Evolutionary conservation across 2,797 vertebrate species (phyloP).

Genomic region (Phoebastria nigripes): DNA sequence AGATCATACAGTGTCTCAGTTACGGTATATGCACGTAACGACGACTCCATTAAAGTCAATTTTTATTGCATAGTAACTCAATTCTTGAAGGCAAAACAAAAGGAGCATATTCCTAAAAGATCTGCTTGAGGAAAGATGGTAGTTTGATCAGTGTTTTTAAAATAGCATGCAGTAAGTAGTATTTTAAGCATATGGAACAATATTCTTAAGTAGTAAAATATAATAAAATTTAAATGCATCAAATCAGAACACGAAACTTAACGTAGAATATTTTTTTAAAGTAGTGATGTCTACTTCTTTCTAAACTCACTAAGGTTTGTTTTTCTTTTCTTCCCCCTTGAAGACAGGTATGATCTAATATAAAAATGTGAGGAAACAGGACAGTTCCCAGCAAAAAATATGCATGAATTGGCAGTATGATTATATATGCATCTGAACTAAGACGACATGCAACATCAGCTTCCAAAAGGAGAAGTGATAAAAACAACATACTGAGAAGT

Average conservation of each 20-base stretch:
- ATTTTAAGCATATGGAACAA: not conserved
- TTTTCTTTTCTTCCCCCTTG: not conserved
- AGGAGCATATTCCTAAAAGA: not conserved
- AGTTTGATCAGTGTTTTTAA: not conserved
- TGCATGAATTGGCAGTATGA: not conserved
- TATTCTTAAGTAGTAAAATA: not conserved
- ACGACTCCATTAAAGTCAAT: not conserved
- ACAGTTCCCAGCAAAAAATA: rapidly evolving
- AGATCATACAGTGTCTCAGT: not conserved
- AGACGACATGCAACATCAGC: not conserved
- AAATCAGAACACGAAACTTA: not conserved
- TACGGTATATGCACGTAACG: not conserved
- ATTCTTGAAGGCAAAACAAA: not conserved
- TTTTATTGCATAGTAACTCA: not conserved
- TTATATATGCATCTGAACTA: not conserved
- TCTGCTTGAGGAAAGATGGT: not conserved
- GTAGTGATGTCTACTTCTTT: not conserved
- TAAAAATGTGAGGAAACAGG: not conserved
- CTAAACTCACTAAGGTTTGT: not conserved
- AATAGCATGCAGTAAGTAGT: not conserved
- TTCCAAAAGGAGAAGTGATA: not conserved
- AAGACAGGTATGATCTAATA: not conserved
- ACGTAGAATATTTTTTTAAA: not conserved
- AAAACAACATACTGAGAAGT: not conserved
- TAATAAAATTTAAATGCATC: not conserved